These are phyloP conservation scores for Saccopteryx leptura DNA, from an alignment of 2,113 vertebrate species.

Conservation along the genomic window DNA sequence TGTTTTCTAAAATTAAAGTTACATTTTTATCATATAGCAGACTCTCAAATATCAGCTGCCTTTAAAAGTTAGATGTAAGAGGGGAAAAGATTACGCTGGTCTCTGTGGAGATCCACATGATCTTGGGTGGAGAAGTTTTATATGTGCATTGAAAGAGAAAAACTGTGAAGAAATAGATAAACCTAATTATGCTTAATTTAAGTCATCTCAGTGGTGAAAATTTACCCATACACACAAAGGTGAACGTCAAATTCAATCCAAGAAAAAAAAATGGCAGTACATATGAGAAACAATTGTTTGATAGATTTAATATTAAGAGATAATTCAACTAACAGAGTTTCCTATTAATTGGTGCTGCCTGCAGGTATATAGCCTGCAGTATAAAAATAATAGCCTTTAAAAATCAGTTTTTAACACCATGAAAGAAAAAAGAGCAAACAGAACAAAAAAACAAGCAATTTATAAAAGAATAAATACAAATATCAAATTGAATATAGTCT, in stretches of 20 bases:
- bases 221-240: neutral
- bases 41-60: neutral
- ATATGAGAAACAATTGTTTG: neutral
- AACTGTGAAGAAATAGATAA: neutral
- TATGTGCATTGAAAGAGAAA: neutral
- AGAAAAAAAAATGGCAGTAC: neutral
- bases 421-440: neutral
- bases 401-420: neutral
- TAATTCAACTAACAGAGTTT: conserved; percentile 26
- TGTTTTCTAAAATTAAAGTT: conserved; percentile 28
- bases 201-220: conserved; percentile 29
- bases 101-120: neutral
- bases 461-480: neutral
- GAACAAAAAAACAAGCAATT: neutral
- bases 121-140: neutral
- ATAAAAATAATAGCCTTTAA: conserved; percentile 35
- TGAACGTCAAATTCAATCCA: conserved; percentile 1
- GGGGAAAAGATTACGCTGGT: conserved; percentile 5
- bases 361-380: neutral
- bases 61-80: neutral
- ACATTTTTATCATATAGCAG: neutral
- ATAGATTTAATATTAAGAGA: neutral
- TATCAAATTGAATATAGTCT: neutral
- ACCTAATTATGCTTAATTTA: neutral
- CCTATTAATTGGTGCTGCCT: neutral